These are phyloP conservation scores for Alosa sapidissima DNA, from an alignment of 2,797 vertebrate species.

Conservation along the genomic window DNA sequence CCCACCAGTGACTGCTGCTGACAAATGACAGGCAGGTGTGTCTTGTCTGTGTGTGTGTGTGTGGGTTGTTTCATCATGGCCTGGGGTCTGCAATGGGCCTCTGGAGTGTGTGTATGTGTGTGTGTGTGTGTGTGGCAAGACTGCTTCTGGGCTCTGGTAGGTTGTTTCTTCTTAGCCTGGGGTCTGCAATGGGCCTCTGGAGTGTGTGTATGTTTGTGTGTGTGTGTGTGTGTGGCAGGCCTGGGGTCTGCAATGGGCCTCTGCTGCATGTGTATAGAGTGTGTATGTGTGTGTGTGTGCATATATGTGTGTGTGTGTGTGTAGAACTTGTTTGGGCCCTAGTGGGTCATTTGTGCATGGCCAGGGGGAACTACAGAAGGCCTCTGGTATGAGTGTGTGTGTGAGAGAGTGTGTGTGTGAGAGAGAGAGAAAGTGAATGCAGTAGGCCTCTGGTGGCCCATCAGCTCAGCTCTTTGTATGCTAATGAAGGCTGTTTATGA, in stretches of 20 bases:
- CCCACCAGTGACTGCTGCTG: too few species aligned
- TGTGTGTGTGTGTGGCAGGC: neutral
- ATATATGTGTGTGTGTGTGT: neutral
- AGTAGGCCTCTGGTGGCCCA: slow-evolving; percentile 46
- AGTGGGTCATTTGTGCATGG: slow-evolving; percentile 9
- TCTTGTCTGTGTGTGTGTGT: neutral
- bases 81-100: neutral
- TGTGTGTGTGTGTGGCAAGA: too few species aligned
- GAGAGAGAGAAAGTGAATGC: slow-evolving; percentile 26
- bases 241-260: too few species aligned
- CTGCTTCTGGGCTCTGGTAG: neutral
- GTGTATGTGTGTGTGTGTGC: too few species aligned
- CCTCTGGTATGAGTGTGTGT: slow-evolving; percentile 28
- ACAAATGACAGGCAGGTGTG: too few species aligned
- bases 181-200: neutral
- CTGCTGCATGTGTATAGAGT: neutral
- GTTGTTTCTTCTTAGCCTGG: neutral
- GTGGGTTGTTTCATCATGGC: neutral
- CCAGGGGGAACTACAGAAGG: slow-evolving; percentile 36
- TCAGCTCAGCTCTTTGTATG: slow-evolving; percentile 76
- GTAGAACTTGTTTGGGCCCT: slow-evolving; percentile 12
- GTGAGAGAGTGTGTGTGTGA: neutral
- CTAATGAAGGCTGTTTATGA: slow-evolving; percentile 66
- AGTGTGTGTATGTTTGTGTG: neutral
- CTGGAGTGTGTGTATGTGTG: too few species aligned